Conservation (phyloP, 2,113 vertebrate species). For the Fukomys damarensis region DNA sequence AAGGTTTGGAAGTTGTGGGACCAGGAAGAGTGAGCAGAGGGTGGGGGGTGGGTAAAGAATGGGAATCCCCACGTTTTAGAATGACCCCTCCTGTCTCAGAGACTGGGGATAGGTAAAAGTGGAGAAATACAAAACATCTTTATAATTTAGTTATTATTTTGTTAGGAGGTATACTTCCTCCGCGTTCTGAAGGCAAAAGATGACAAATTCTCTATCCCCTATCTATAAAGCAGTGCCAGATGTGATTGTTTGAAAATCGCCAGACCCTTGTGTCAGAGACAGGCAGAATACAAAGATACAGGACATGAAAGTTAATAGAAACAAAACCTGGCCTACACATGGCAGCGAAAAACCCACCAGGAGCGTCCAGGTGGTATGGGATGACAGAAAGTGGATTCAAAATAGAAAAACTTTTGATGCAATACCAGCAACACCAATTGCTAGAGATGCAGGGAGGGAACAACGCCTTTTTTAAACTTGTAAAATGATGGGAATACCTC, state of each 20-base stretch:
- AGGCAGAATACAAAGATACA: background rate
- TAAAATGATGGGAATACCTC: background rate
- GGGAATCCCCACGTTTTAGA: background rate
- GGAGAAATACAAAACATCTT: background rate
- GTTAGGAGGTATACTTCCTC: background rate
- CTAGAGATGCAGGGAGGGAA: background rate
- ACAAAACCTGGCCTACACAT: background rate
- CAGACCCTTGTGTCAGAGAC: background rate
- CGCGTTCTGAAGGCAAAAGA: background rate
- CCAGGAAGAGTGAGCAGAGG: background rate
- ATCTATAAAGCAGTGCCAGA: background rate
- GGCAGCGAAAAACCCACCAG: background rate
- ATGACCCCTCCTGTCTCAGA: background rate
- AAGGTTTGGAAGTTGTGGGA: slow-evolving; percentile 1
- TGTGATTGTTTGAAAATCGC: background rate
- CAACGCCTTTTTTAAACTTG: background rate
- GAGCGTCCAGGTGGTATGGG: background rate
- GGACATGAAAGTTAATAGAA: background rate
- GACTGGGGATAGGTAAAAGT: background rate
- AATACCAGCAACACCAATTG: background rate
- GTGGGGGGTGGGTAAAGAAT: background rate
- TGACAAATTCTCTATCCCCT: background rate
- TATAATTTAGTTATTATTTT: background rate
- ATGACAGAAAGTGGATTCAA: background rate
- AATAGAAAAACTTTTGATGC: background rate